Percentiles rank a stretch among this genome's conserved stretches.
phyloP scores from a whole-genome alignment of 2,113 vertebrate genomes.

The Monopterus albus region DNA sequence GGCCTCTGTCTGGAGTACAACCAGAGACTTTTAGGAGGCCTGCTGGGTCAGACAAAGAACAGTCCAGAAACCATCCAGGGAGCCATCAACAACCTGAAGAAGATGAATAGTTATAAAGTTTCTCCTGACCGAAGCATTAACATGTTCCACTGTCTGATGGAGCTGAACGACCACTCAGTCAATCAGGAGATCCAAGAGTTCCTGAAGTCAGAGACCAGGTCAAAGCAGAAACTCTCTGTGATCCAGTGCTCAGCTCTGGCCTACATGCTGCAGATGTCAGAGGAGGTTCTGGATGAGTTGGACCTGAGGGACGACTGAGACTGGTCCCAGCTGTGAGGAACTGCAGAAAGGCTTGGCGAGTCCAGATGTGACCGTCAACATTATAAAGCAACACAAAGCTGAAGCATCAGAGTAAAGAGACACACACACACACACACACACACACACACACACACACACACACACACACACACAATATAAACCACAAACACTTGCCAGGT shows the following conservation, averaged over 20 bases:
- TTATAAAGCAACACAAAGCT: no score
- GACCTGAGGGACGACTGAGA: neutral
- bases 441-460: no score
- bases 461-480: no score
- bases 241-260: constrained; percentile 1
- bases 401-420: no score
- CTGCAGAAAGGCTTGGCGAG: neutral
- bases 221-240: neutral
- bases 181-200: neutral
- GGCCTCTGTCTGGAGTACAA: constrained; percentile 5
- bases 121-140: neutral
- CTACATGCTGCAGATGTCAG: constrained; percentile 9
- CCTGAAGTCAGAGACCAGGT: neutral
- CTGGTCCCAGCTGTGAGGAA: neutral
- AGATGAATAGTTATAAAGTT: neutral
- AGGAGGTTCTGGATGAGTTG: neutral
- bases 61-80: neutral
- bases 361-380: no score
- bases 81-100: neutral
- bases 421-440: no score
- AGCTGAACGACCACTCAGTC: neutral
- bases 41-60: constrained; percentile 1
- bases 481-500: no score
- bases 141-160: neutral
- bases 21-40: neutral